Base-by-base conservation (phyloP, 1,140 invertebrate genomes). In the Heliconius hermathena region DNA sequence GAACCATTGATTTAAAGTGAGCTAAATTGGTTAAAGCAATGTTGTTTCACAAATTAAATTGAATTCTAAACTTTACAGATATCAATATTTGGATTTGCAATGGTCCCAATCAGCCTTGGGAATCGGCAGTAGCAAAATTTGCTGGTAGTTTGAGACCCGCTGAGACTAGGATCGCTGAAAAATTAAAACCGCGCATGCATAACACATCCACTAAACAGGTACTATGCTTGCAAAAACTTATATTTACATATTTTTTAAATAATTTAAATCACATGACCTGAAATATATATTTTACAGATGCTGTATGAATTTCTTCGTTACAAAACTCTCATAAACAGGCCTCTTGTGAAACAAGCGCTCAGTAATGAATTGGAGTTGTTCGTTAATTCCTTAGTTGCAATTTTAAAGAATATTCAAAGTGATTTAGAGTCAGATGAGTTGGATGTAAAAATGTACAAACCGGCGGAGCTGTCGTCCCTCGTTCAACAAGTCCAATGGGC, bases 331-430 rank as follows among this genome's bases (percentile, higher is more conserved):
- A 95, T 96, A 77, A 94, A 95, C 72, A 81, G 95, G n/a, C 94
- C 96, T 0, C 93, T 95, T 1, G 94, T 96, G 0, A 92, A 96
- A 22, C 94, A 95, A 9, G 91, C 95, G 57, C 95, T 99, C 54
- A 96, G 96, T 66, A 96, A 96, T 16, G 98, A 99, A 91, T 95
- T 98, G 11, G 97, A 99, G 89, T 96, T 97, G 36, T 95, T 99
- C 36, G 94, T 99, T n/a, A 96, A 96, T n/a, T 96, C 97, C 26
- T 93, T 99, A n/a, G 95, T 96, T 18, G 96, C 97, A 49, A 90
- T 97, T 76, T 73, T 96, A 75, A 94, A 95, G 78, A 91, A 88
- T 4, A 89, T 94, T 83, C 89, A 89, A 41, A 84, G 26, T 41
- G 90, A 94, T 71, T 84, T 95, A 71, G 93, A 95, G 71, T 88